Evolutionary conservation across 2,888 invertebrate species (phyloP).

Genomic region (Andrena fulva): DNA sequence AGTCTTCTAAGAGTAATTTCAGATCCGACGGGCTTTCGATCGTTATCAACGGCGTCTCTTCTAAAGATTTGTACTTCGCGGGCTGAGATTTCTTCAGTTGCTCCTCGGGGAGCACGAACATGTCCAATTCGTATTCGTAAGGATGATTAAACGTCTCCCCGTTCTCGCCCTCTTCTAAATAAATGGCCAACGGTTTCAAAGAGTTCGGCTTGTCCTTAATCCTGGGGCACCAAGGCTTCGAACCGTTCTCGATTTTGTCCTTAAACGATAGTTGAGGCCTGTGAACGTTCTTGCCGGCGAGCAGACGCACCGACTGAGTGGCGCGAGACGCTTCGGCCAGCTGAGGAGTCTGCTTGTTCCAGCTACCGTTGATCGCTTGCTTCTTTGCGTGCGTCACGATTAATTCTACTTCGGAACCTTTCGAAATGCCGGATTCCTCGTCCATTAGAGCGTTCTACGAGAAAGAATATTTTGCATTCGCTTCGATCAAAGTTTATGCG

Average conservation of each 20-base stretch:
- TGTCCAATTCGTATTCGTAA: conserved; percentile 93
- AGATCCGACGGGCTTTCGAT: conserved; percentile 89
- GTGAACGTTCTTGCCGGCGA: conserved; percentile 90
- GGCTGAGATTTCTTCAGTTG: conserved; percentile 86
- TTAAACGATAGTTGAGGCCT: conserved; percentile 95
- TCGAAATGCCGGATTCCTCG: conserved; percentile 87
- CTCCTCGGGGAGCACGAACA: conserved; percentile 87
- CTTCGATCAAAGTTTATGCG: neutral
- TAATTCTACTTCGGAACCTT: conserved; percentile 85
- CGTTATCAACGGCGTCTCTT: conserved; percentile 89
- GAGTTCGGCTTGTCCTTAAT: conserved; percentile 95
- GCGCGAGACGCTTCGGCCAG: neutral
- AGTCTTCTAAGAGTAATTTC: conserved; percentile 88
- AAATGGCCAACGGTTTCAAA: conserved; percentile 91
- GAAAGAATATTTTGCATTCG: neutral
- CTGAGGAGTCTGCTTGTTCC: conserved; percentile 85
- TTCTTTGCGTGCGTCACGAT: conserved; percentile 85
- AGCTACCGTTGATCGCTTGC: conserved; percentile 86
- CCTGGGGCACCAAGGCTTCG: conserved; percentile 92
- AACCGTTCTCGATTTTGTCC: conserved; percentile 93
- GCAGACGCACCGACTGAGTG: conserved; percentile 85
- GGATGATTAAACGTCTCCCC: conserved; percentile 91
- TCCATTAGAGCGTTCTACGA: conserved; percentile 86
- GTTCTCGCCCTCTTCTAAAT: conserved; percentile 89
- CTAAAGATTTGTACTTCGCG: conserved; percentile 85